Conservation (phyloP, 1,140 invertebrate species). For the Penaeus vannamei region DNA sequence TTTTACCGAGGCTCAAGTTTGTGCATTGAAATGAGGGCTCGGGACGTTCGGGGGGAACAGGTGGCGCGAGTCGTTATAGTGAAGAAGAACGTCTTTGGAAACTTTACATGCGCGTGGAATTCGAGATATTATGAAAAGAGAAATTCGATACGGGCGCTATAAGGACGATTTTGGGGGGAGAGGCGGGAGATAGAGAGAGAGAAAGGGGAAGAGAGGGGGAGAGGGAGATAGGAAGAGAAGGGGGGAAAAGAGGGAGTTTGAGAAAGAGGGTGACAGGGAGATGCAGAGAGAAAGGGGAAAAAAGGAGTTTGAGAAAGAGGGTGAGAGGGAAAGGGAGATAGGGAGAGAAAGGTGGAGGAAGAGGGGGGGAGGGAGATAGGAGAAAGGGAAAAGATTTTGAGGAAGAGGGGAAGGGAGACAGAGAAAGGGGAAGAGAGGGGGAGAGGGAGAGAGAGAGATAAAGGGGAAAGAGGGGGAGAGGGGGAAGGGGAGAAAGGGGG, state of each 20-base stretch:
- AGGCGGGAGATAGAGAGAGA: not conserved
- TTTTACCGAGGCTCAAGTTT: constrained; percentile 56
- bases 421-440: not conserved
- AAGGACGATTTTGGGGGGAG: not conserved
- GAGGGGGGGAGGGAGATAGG: not conserved
- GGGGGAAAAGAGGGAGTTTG: not conserved
- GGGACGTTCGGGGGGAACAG: constrained; percentile 35
- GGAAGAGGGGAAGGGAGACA: not conserved
- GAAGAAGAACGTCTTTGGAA: constrained; percentile 53
- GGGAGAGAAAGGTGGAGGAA: not conserved
- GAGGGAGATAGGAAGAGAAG: not conserved
- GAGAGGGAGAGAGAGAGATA: too few species aligned
- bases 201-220: not conserved
- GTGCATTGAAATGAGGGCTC: constrained; percentile 64
- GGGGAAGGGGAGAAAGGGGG: not conserved
- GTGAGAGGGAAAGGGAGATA: not conserved
- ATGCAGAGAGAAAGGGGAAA: not conserved
- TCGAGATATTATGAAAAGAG: constrained; percentile 57
- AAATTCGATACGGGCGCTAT: constrained; percentile 40
- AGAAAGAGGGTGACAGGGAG: not conserved
- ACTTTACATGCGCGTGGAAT: constrained; percentile 62
- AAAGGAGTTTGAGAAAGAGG: not conserved
- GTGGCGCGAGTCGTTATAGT: constrained; percentile 58
- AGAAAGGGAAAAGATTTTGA: not conserved
- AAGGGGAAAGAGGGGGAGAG: too few species aligned